Evolutionary conservation across 2,888 invertebrate genomes (phyloP), one percentile per base, ranked within the genome.

Genomic region (Pomacea canaliculata): DNA sequence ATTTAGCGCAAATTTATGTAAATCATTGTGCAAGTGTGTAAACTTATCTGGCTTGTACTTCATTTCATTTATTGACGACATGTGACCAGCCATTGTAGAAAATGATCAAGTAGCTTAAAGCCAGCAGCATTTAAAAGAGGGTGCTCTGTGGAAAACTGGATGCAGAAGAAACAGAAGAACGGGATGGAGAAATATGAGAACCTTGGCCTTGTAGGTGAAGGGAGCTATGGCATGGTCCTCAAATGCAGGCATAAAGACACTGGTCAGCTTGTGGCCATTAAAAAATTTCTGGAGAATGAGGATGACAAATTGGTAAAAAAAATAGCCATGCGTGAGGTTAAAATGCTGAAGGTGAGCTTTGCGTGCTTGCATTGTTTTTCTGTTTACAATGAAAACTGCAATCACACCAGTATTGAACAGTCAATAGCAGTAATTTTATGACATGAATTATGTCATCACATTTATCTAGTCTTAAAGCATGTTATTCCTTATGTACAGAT

Each of bases 261-360:
- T 2, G 97, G 98, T 27, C 96, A 96, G 89, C 93, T 97, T 78
- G 98, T 98, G 66, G 98, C 98, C 66, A 97, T 98, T 80, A 98
- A 98, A 92, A 96, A 98, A 91, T 98, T 98, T 91, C 95, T 97
- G 18, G 98, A 98, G 91, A 97, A 97, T 78, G 98, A 98, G 91
- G 97, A 98, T 89, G 98, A 98, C 92, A 97, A 97, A 13, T 94
- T 97, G 70, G 98, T 98, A 83, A 93, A 97, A 87, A 98, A 98
- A 92, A 98, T 98, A 83, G 98, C 98, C 1, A 93, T 98, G 73
- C 92, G 98, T 84, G 98, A 98, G 92, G 97, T 98, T 87, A 93
- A 97, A 85, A 94, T 98, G 92, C 93, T 98, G 10, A 98, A 98
- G 94, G 97, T 97, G 90, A 86, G 85, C 81, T 10, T 18, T 27